Percentiles rank a stretch among this genome's conserved stretches.
phyloP scores from a whole-genome alignment of 2,113 vertebrate genomes.

The Cynoglossus semilaevis region DNA sequence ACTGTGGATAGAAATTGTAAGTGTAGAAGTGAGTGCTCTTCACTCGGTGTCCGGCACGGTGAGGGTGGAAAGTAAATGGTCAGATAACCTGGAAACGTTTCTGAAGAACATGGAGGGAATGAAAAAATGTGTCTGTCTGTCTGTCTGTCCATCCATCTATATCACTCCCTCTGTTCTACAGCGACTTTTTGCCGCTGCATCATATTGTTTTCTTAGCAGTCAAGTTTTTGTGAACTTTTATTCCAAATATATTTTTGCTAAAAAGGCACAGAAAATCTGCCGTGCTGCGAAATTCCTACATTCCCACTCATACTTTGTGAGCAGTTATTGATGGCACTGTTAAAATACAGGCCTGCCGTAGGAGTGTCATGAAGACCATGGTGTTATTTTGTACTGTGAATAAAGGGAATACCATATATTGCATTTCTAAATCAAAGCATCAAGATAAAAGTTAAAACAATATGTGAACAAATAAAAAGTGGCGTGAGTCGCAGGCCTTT shows the following conservation, averaged over 20 bases:
- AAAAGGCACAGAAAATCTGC: too few relatives aligned
- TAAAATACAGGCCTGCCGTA: too few relatives aligned
- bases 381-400: too few relatives aligned
- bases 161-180: too few relatives aligned
- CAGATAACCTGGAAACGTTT: background rate
- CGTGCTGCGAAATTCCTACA: too few relatives aligned
- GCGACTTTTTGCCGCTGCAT: too few relatives aligned
- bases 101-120: background rate
- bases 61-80: background rate
- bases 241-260: too few relatives aligned
- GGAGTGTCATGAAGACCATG: too few relatives aligned
- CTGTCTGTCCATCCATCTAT: background rate
- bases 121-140: background rate
- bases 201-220: background rate
- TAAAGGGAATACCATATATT: background rate
- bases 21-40: conserved; percentile 8
- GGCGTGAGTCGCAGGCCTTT: conserved; percentile 23
- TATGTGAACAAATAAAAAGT: conserved; percentile 11
- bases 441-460: background rate
- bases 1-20: conserved; percentile 16
- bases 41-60: background rate
- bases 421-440: background rate
- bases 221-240: too few relatives aligned
- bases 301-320: too few relatives aligned
- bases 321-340: too few relatives aligned